Base-by-base conservation (phyloP, 2,113 vertebrate species). In the Tiliqua scincoides region DNA sequence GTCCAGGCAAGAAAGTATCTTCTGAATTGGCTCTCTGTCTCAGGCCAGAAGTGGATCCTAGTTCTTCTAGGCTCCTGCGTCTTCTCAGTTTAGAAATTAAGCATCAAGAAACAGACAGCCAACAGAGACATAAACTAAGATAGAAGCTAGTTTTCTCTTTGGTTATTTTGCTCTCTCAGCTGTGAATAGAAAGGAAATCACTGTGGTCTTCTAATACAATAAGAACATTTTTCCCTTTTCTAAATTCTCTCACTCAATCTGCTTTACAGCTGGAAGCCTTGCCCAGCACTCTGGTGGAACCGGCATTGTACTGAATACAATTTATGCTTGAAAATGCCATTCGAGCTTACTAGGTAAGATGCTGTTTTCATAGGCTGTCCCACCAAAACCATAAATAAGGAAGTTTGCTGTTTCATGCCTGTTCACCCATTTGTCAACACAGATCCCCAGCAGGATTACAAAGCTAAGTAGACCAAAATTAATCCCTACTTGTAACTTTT, bases 341-440 rank as follows among this genome's bases (percentile, higher is more conserved):
- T 35, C 37, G 59, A 37, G 20, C 18, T 27, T 54, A n/a, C 30
- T 15, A 63, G 40, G 61, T 57, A 54, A 37, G 75, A 73, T 21
- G 40, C 68, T 67, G 59, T 74, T 32, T 88, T 88, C 80, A 74
- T 30, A 76, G 85, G 32, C 21, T 9, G 23, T 59, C 14, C 63
- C 67, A 25, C 71, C 79, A 82, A 79, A 12, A 40, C 75, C 35
- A 30, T 88, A 79, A 83, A 15, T 71, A 91, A 79, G 89, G 77
- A 79, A 65, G 86, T 70, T 61, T 70, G 23, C 23, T 2, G 18
- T 84, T 91, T 90, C 7, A 1, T 91, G 70, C 37, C 43, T 73
- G 3, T 72, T 61, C 1, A 23, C 72, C 9, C 61, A 61, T n/a
- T 67, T 87, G 67, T 83, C 67, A 52, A 88, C 27, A 81, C 27